Percentiles rank a stretch among this genome's conserved stretches.
phyloP scores from a whole-genome alignment of 2,888 invertebrate genomes.

The Drosophila peninsularis region DNA sequence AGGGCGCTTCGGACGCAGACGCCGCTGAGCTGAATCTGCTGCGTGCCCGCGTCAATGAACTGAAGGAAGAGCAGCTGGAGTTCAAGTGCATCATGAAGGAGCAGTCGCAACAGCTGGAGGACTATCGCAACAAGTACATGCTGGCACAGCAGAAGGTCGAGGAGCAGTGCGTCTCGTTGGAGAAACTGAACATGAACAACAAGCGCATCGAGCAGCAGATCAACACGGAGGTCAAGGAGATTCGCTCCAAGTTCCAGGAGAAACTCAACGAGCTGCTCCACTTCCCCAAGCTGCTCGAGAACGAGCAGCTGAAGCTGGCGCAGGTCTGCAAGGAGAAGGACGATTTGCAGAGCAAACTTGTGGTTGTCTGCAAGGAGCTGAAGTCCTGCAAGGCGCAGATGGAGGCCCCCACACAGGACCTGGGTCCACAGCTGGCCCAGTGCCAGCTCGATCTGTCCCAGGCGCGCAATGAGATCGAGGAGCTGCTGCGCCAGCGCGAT shows the following conservation, averaged over 20 bases:
- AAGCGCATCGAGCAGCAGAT: conserved; percentile 84
- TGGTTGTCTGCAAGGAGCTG: conserved; percentile 82
- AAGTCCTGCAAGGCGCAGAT: conserved; percentile 71
- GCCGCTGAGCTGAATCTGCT: conserved; percentile 77
- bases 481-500: conserved; percentile 77
- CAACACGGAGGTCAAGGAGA: conserved; percentile 83
- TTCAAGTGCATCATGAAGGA: conserved; percentile 84
- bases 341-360: conserved; percentile 80
- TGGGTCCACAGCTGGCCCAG: conserved; percentile 71
- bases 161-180: conserved; percentile 81
- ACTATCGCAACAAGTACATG: conserved; percentile 83
- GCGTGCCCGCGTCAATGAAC: conserved; percentile 78
- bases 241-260: conserved; percentile 84
- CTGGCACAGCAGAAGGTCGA: conserved; percentile 83
- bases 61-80: conserved; percentile 83
- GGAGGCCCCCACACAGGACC: conserved; percentile 61
- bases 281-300: conserved; percentile 83
- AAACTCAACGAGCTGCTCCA: conserved; percentile 83
- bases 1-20: conserved; percentile 61
- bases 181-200: conserved; percentile 83
- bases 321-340: conserved; percentile 81
- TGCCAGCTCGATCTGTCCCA: conserved; percentile 75
- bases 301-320: conserved; percentile 82
- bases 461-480: conserved; percentile 72
- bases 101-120: conserved; percentile 83